phyloP scores from a whole-genome alignment of 2,113 vertebrate species.

The Cichladusa arquata region DNA sequence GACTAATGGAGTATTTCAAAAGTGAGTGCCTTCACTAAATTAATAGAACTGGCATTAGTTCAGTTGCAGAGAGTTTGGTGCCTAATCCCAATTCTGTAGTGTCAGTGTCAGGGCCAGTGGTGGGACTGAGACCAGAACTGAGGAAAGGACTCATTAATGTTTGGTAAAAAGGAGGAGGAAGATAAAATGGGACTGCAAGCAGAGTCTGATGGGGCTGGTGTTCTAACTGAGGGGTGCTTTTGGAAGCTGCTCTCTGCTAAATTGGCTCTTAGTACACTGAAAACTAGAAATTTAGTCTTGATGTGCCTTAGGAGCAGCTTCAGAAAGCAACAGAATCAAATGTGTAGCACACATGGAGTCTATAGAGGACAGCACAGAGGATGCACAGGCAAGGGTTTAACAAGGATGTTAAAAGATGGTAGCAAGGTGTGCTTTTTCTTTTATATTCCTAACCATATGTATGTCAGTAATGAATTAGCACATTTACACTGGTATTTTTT shows the following conservation, averaged over 20 bases:
- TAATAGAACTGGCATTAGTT: neutral
- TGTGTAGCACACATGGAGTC: too few species aligned
- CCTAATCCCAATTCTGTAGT: fast-evolving
- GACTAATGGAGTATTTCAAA: neutral
- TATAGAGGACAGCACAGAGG: neutral
- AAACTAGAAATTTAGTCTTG: neutral
- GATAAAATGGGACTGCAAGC: neutral
- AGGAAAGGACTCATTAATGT: neutral
- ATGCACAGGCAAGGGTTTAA: neutral
- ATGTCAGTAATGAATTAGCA: neutral
- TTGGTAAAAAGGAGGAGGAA: neutral
- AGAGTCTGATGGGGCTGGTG: neutral
- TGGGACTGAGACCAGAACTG: neutral
- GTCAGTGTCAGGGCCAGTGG: neutral
- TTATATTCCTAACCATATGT: neutral
- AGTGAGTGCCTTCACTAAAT: neutral
- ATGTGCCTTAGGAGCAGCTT: neutral
- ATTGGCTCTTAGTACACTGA: neutral
- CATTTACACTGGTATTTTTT: neutral
- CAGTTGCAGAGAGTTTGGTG: neutral
- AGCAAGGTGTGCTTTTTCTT: neutral
- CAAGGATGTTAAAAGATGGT: neutral
- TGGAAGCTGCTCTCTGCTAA: neutral
- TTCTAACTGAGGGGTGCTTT: neutral
- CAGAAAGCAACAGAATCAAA: neutral